Percentiles rank a stretch among this genome's conserved stretches.
Conservation (phyloP, 2,797 vertebrate genomes). For the Eleutherodactylus coqui region DNA sequence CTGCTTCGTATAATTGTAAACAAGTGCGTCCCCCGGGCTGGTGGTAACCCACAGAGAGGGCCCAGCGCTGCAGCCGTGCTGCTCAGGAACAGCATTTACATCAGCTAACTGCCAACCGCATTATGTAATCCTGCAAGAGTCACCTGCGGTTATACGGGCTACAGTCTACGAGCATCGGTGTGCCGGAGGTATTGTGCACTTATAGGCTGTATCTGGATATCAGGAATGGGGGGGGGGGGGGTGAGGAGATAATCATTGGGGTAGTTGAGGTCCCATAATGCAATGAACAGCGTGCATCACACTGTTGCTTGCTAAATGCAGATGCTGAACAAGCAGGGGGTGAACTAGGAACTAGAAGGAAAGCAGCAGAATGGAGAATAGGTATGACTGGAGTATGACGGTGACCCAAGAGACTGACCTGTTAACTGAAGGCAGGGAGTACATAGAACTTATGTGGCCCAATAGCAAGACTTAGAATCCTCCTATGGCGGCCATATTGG, state of each 20-base stretch:
- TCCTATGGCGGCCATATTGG: no score
- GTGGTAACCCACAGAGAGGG: background rate
- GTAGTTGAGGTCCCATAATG: background rate
- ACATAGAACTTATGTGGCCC: no score
- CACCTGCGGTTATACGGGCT: background rate
- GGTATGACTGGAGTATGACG: background rate
- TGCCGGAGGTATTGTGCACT: background rate
- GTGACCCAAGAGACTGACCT: background rate
- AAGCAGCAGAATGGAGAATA: background rate
- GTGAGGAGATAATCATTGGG: background rate
- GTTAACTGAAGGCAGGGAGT: no score
- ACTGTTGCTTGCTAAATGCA: background rate
- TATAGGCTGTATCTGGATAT: background rate
- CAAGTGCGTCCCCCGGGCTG: slow-evolving; percentile 12
- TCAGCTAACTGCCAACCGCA: background rate
- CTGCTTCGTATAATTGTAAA: slow-evolving; percentile 51
- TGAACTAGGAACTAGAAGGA: background rate
- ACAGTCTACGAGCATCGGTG: background rate
- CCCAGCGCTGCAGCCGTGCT: background rate
- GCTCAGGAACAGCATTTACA: background rate
- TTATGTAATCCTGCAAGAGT: slow-evolving; percentile 4
- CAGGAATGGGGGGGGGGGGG: background rate
- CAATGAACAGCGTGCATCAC: background rate
- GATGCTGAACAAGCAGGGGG: background rate
- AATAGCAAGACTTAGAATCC: no score